These are phyloP conservation scores for Hydrochoerus hydrochaeris DNA, from an alignment of 2,113 vertebrate species.

Conservation along the genomic window DNA sequence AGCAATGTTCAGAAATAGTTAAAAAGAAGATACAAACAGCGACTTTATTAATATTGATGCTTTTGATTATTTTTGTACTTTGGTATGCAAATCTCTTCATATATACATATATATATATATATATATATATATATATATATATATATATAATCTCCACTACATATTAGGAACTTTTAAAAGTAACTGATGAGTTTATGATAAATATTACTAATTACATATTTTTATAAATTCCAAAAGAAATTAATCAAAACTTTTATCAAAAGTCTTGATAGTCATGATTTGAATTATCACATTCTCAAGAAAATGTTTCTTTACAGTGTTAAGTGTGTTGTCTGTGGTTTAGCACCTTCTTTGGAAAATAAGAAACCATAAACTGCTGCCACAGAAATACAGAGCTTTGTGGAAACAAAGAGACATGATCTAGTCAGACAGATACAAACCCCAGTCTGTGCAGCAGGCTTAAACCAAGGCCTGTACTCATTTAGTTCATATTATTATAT, in stretches of 20 bases:
- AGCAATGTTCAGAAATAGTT: not conserved
- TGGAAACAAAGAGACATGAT: not conserved
- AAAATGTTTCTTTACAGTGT: conserved; percentile 42
- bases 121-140: no score
- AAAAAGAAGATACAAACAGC: not conserved
- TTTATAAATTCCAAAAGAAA: not conserved
- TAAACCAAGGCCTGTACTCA: not conserved
- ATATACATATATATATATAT: no score
- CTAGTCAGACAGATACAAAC: not conserved
- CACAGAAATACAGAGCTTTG: not conserved
- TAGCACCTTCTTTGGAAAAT: conserved; percentile 20
- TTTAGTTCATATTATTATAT: not conserved
- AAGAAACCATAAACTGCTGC: not conserved
- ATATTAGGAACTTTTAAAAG: not conserved
- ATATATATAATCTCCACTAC: not conserved
- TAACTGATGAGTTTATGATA: conserved; percentile 24
- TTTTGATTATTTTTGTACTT: conserved; percentile 4
- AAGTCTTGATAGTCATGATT: not conserved
- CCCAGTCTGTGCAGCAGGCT: not conserved
- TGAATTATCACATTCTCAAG: not conserved
- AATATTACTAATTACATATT: conserved; percentile 42
- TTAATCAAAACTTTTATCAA: not conserved
- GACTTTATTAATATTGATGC: not conserved
- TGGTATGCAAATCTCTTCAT: not conserved
- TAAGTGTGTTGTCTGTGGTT: not conserved